Percentiles rank a stretch among this genome's conserved stretches.
These are phyloP conservation scores for Drosophila helvetica DNA, from an alignment of 2,888 invertebrate genomes.

Conservation along the genomic window DNA sequence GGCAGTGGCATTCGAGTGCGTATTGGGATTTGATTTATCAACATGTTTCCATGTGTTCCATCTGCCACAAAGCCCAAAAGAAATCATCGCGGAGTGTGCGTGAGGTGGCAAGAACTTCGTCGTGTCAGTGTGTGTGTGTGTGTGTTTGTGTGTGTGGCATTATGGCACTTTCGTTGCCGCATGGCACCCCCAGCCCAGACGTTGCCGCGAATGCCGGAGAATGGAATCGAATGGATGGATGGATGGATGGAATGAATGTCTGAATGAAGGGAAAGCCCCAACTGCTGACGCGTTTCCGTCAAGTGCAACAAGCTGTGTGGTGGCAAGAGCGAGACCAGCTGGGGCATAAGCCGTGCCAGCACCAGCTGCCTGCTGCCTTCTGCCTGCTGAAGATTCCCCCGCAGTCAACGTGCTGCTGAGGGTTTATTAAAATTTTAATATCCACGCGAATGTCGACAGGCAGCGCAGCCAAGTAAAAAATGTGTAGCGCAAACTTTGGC, in stretches of 20 bases:
- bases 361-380: slow-evolving; percentile 22
- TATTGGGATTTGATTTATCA: slow-evolving; percentile 76
- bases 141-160: slow-evolving; percentile 26
- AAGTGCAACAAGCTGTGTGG: slow-evolving; percentile 72
- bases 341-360: slow-evolving; percentile 1
- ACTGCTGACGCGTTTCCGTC: slow-evolving; percentile 73
- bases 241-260: not conserved
- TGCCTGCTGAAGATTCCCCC: slow-evolving; percentile 31
- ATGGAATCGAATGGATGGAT: not conserved
- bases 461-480: slow-evolving; percentile 68
- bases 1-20: slow-evolving; percentile 71
- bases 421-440: slow-evolving; percentile 80
- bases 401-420: slow-evolving; percentile 60
- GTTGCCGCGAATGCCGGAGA: not conserved
- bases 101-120: not conserved
- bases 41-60: slow-evolving; percentile 68
- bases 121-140: not conserved
- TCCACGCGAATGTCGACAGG: slow-evolving; percentile 75
- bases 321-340: not conserved
- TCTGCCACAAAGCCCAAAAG: slow-evolving; percentile 26
- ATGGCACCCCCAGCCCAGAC: slow-evolving; percentile 33
- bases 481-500: slow-evolving; percentile 68
- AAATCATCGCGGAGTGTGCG: slow-evolving; percentile 23
- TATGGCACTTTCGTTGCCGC: slow-evolving; percentile 75
- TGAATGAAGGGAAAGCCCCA: slow-evolving; percentile 4